These are phyloP conservation scores for Eleginops maclovinus DNA, from an alignment of 2,113 vertebrate species.

Conservation along the genomic window DNA sequence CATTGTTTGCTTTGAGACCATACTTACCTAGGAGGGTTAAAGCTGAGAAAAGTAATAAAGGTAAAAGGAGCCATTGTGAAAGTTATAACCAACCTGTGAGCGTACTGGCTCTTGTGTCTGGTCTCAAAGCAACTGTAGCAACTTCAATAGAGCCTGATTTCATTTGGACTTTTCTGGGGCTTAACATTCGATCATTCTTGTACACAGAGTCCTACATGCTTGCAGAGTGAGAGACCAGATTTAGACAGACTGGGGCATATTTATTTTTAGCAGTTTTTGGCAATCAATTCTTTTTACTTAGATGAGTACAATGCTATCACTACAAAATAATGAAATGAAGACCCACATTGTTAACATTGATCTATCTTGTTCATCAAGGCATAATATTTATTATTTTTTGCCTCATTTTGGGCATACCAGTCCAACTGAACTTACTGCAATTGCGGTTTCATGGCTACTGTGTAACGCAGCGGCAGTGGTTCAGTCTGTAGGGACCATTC, in stretches of 20 bases:
- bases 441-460: neutral
- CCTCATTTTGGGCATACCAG: neutral
- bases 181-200: neutral
- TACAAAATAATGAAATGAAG: neutral
- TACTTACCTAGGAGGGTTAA: constrained; percentile 34
- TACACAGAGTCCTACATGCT: neutral
- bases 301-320: neutral
- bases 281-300: neutral
- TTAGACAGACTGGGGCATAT: neutral
- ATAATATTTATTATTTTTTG: neutral
- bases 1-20: constrained; percentile 56
- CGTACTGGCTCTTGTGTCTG: constrained; percentile 7
- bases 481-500: too few relatives aligned
- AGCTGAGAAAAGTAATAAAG: constrained; percentile 62
- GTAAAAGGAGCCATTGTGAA: constrained; percentile 52
- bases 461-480: too few relatives aligned
- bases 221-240: neutral
- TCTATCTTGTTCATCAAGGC: neutral
- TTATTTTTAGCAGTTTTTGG: neutral
- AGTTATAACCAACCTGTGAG: constrained; percentile 48
- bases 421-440: neutral
- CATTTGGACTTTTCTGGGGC: neutral
- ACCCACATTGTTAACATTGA: neutral
- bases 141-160: constrained; percentile 2
- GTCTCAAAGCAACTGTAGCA: constrained; percentile 12